Evolutionary conservation across 2,113 vertebrate species (phyloP).

Genomic region (Stictonetta naevosa): DNA sequence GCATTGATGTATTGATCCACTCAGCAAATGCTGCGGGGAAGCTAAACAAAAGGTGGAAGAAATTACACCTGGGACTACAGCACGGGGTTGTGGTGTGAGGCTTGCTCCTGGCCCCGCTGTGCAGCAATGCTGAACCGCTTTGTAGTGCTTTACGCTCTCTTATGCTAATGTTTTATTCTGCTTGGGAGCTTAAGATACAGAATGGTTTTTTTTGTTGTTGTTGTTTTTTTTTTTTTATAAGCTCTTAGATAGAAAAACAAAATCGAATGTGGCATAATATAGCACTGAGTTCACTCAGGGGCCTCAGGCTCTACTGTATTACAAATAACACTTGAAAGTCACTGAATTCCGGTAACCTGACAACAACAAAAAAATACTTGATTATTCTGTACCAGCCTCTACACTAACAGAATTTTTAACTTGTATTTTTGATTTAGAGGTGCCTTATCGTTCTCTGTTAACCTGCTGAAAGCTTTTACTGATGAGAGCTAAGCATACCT

Average conservation of each 20-base stretch:
- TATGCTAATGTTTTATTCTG: background rate
- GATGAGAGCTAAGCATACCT: background rate
- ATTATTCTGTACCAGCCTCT: background rate
- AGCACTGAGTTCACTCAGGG: background rate
- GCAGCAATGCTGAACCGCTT: accelerated
- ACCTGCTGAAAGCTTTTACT: background rate
- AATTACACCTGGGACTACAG: background rate
- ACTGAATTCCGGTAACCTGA: background rate
- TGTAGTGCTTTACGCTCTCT: background rate
- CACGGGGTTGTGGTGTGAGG: background rate
- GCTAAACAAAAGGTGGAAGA: background rate
- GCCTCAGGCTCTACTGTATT: background rate
- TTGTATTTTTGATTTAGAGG: background rate
- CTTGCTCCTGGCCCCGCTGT: background rate
- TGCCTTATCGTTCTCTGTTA: background rate
- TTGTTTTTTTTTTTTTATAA: background rate
- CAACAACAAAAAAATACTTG: background rate
- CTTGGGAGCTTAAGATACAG: background rate
- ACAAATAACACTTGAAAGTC: background rate
- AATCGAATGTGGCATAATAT: background rate
- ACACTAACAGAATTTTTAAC: background rate
- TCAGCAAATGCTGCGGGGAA: accelerated
- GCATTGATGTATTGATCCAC: background rate
- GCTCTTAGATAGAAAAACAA: background rate
- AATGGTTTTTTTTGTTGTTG: background rate